These are phyloP conservation scores for Herpailurus yagouaroundi DNA, from an alignment of 2,113 vertebrate genomes.

Conservation along the genomic window DNA sequence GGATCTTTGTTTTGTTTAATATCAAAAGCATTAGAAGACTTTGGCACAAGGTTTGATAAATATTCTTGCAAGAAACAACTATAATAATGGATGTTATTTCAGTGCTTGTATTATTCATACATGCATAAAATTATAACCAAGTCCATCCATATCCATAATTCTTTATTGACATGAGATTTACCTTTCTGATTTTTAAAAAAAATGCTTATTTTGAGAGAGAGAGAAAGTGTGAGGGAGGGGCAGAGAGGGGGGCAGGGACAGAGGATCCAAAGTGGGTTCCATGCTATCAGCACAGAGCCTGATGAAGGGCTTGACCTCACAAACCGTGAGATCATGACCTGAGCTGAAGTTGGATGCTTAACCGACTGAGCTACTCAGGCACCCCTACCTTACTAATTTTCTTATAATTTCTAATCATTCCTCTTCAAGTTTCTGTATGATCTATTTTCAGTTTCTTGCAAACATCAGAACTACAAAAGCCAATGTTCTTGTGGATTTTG, in stretches of 20 bases:
- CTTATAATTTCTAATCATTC: neutral
- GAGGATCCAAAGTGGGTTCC: too few relatives aligned
- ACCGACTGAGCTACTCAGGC: too few relatives aligned
- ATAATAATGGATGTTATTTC: neutral
- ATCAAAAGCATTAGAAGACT: neutral
- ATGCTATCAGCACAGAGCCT: too few relatives aligned
- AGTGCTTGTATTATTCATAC: neutral
- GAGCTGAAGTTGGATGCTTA: too few relatives aligned
- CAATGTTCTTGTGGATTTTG: neutral
- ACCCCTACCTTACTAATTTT: neutral
- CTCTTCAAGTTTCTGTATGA: neutral
- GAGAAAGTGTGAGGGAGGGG: too few relatives aligned
- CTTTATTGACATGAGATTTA: constrained; percentile 36
- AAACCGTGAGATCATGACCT: too few relatives aligned
- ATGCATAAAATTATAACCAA: neutral
- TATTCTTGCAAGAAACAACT: constrained; percentile 47
- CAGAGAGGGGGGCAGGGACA: too few relatives aligned
- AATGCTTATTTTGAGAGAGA: too few relatives aligned
- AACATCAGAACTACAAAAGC: constrained; percentile 14
- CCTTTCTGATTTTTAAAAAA: neutral
- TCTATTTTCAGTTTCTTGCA: neutral
- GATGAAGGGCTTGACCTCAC: too few relatives aligned
- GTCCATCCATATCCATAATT: neutral
- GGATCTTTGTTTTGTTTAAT: constrained; percentile 7
- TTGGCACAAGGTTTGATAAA: neutral